These are phyloP conservation scores for Agrilus mali DNA, from an alignment of 2,888 invertebrate species.

Conservation along the genomic window DNA sequence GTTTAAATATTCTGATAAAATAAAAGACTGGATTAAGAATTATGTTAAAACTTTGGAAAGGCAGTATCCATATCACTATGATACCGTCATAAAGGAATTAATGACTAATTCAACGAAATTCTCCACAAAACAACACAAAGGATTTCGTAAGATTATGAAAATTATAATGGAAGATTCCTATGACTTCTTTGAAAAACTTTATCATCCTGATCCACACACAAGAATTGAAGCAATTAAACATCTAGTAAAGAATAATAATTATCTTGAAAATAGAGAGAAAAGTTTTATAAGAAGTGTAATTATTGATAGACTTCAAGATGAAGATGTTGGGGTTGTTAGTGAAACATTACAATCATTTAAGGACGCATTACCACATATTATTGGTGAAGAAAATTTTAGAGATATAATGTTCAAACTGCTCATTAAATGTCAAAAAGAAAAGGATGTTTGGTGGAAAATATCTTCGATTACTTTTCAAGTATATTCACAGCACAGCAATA, in stretches of 20 bases:
- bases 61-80: constrained; percentile 60
- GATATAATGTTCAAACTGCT: constrained; percentile 40
- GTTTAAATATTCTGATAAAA: constrained; percentile 15
- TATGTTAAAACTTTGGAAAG: constrained; percentile 50
- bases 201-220: constrained; percentile 54
- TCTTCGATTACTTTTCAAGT: constrained; percentile 15
- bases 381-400: constrained; percentile 29
- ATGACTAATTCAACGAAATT: constrained; percentile 25
- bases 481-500: constrained; percentile 16
- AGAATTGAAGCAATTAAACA: constrained; percentile 55
- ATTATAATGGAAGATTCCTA: constrained; percentile 18
- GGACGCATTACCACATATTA: constrained; percentile 4
- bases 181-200: constrained; percentile 54
- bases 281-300: constrained; percentile 53
- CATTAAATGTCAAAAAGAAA: constrained; percentile 30
- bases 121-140: constrained; percentile 12
- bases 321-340: constrained; percentile 46
- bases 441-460: constrained; percentile 33
- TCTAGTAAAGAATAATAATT: constrained; percentile 42
- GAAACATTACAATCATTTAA: constrained; percentile 34
- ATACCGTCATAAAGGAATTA: constrained; percentile 49
- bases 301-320: constrained; percentile 53
- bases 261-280: constrained; percentile 38
- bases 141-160: constrained; percentile 22
- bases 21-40: constrained; percentile 22